Conservation (phyloP, 2,888 invertebrate species). For the Choristoneura rosaceana region DNA sequence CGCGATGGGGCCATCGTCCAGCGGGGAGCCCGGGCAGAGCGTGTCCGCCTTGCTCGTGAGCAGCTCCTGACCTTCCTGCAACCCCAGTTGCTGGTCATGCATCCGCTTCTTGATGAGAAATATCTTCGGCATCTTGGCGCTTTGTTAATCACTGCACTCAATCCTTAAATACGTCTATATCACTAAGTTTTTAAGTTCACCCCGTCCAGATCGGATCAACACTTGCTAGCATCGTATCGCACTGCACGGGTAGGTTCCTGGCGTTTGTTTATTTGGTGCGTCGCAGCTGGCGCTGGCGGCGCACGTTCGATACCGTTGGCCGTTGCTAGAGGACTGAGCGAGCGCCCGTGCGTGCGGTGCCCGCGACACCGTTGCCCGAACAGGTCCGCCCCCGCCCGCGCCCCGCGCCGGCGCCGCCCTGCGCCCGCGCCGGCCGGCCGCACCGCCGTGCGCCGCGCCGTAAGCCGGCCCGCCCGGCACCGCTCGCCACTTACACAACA, state of each 20-base stretch:
- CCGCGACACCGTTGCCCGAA: constrained; percentile 82
- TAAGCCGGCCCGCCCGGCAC: constrained; percentile 46
- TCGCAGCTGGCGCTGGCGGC: constrained; percentile 67
- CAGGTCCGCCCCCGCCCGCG: constrained; percentile 82
- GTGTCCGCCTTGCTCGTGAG: constrained; percentile 87
- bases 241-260: constrained; percentile 69
- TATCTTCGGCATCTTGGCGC: constrained; percentile 94
- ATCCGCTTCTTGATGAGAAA: constrained; percentile 96
- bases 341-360: constrained; percentile 76
- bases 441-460: constrained; percentile 49
- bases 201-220: constrained; percentile 56
- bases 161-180: constrained; percentile 73
- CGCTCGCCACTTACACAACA: constrained; percentile 64
- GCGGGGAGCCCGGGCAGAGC: constrained; percentile 85
- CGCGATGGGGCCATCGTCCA: constrained; percentile 86
- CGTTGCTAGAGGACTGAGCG: constrained; percentile 82
- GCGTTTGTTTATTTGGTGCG: constrained; percentile 77
- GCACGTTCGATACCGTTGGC: constrained; percentile 84
- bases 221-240: constrained; percentile 81
- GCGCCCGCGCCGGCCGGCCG: constrained; percentile 61
- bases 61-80: constrained; percentile 93
- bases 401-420: constrained; percentile 67
- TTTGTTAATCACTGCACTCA: constrained; percentile 76
- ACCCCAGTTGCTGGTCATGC: constrained; percentile 94
- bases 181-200: constrained; percentile 77